Evolutionary conservation across 2,888 invertebrate genomes (phyloP), one percentile per base, ranked within the genome.

Genomic region (Galeopsomyia nigrocyanea): DNA sequence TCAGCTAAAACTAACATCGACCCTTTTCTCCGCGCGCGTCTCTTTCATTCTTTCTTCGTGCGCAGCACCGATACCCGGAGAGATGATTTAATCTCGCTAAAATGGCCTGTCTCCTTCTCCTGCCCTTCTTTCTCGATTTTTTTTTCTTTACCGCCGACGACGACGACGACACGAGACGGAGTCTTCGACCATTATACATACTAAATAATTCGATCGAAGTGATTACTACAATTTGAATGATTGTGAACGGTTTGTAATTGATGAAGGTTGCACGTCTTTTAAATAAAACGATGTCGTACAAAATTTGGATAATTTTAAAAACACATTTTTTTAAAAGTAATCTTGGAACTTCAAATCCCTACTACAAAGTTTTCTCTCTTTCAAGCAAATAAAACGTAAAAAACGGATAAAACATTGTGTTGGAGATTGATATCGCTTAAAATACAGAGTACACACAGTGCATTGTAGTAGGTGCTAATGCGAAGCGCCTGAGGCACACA

Each of bases 1-100:
- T 86, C 86, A 85, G 84, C 85, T 85, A 85, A 86, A 85, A 85
- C 86, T 85, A 85, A 85, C 86, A 84, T 83, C 83, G 77, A 76
- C 80, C 79, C 76, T 75, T 73, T 68, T 56, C 66, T 69, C 73
- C 26, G 26, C 26, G 26, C 26, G 26, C 26, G 26, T 75, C 68
- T 78, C 50, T 57, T n/a, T 63, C 53, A 22, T 16, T 68, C 46
- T 9, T 39, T 75, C 76, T 69, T 73, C 69, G 75, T 68, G 70
- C 78, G 75, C 79, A 76, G 76, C 79, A 78, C 79, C 81, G 79
- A 79, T 79, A 78, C 80, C 79, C 26, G 26, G 80, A 84, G 39
- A 39, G 83, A 85, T 85, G 82, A 84, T 85, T 85, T 85, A 85
- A 86, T 86, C 85, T 78, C 83, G 79, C 85, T 85, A 85, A 86